Conservation (phyloP, 1,140 invertebrate species). For the Chelonus insularis region DNA sequence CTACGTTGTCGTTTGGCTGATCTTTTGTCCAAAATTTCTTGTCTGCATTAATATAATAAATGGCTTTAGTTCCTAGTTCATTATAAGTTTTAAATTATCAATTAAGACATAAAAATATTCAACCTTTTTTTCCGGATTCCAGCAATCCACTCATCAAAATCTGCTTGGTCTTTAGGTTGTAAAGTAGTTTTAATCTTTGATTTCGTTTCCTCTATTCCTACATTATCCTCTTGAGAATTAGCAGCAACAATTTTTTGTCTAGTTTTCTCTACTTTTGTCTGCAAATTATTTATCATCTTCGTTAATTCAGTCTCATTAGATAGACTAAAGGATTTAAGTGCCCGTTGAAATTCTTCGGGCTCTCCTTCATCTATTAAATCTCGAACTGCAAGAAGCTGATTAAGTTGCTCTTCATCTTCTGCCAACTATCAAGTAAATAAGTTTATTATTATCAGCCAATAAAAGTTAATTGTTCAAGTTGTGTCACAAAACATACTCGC, state of each 20-base stretch:
- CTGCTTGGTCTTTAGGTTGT: conserved; percentile 65
- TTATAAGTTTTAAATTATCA: too few relatives aligned
- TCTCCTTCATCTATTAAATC: conserved; percentile 79
- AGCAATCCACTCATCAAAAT: conserved; percentile 71
- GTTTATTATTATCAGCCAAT: too few relatives aligned
- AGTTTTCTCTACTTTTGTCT: conserved; percentile 76
- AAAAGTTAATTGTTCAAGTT: too few relatives aligned
- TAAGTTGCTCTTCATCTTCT: conserved; percentile 86
- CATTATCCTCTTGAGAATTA: conserved; percentile 67
- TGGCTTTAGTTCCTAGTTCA: too few relatives aligned
- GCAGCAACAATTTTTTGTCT: conserved; percentile 76
- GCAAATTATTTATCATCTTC: conserved; percentile 75
- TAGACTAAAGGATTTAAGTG: conserved; percentile 65
- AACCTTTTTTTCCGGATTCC: conserved; percentile 69
- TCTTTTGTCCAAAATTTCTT: conserved; percentile 70
- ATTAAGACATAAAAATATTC: conserved; percentile 15
- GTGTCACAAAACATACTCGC: too few relatives aligned
- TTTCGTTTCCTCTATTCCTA: conserved; percentile 64
- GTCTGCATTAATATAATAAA: conserved; percentile 51
- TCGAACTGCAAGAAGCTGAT: conserved; percentile 76
- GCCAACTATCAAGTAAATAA: too few relatives aligned
- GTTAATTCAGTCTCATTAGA: conserved; percentile 67
- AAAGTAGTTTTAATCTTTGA: conserved; percentile 61
- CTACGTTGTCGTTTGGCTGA: conserved; percentile 75
- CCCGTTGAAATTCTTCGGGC: conserved; percentile 73